A percentile compares a stretch with the other conserved stretches of the same genome.
Conservation (phyloP, 2,888 invertebrate genomes). For the Malthinus seriepunctatus region DNA sequence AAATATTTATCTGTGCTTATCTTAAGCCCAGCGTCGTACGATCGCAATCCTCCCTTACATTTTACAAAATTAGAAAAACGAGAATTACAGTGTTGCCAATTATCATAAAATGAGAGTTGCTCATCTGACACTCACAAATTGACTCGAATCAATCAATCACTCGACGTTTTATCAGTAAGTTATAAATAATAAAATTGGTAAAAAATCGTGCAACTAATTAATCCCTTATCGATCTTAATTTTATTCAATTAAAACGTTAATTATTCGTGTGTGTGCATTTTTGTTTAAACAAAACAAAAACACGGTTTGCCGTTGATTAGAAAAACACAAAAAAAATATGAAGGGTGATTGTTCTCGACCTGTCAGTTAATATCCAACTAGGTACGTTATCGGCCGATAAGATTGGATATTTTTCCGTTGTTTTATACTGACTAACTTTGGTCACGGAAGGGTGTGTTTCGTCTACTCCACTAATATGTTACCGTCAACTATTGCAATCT, state of each 20-base stretch:
- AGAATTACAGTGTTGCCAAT: no score
- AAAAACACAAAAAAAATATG: constrained; percentile 5
- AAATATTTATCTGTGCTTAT: no score
- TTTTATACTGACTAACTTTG: constrained; percentile 17
- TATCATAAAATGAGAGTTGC: no score
- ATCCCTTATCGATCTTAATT: no score
- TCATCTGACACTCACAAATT: no score
- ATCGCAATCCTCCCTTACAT: no score
- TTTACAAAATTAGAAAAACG: no score
- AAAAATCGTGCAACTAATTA: no score
- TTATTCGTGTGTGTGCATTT: background rate
- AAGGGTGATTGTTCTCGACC: constrained; percentile 4
- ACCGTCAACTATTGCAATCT: constrained; percentile 19
- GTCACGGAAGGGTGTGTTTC: constrained; percentile 25
- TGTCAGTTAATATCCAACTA: constrained; percentile 20
- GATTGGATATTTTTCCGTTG: constrained; percentile 20
- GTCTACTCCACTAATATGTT: constrained; percentile 21
- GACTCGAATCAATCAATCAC: no score
- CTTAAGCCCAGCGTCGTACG: no score
- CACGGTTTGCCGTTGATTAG: constrained; percentile 1
- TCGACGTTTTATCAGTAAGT: no score
- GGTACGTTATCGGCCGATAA: constrained; percentile 23
- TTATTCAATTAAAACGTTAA: background rate
- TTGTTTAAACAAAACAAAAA: background rate
- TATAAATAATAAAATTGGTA: no score